Conservation (phyloP, 1,140 invertebrate species). For the Steinernema khuongi region DNA sequence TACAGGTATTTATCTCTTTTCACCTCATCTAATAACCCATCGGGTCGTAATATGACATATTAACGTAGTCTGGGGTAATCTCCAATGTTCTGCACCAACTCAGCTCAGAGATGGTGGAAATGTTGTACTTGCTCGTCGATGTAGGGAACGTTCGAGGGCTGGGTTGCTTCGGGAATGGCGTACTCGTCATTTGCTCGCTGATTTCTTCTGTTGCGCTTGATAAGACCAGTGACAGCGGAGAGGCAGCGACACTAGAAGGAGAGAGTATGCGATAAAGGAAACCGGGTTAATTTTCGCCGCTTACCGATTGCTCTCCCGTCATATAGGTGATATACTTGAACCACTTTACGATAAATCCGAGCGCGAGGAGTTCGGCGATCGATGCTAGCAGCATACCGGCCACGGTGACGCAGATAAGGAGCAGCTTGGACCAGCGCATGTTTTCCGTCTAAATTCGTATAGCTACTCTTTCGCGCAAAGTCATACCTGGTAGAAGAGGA, state of each 20-base stretch:
- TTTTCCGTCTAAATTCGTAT: slow-evolving; percentile 14
- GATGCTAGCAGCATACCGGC: slow-evolving; percentile 47
- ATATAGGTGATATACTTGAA: slow-evolving; percentile 57
- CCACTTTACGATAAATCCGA: slow-evolving; percentile 50
- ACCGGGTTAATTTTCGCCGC: slow-evolving; percentile 8
- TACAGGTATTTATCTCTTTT: slow-evolving; percentile 66
- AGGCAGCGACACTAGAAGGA: slow-evolving; percentile 44
- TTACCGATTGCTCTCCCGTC: slow-evolving; percentile 49
- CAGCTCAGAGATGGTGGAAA: slow-evolving; percentile 47
- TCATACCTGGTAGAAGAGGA: slow-evolving; percentile 56
- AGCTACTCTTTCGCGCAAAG: neutral
- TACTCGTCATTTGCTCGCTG: slow-evolving; percentile 38
- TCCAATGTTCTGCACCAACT: no score
- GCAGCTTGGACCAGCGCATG: slow-evolving; percentile 40
- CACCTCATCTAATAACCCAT: neutral
- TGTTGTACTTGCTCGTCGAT: slow-evolving; percentile 50
- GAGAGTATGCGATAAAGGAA: neutral
- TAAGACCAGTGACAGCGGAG: slow-evolving; percentile 33
- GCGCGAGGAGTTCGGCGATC: slow-evolving; percentile 37
- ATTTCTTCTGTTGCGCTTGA: slow-evolving; percentile 36
- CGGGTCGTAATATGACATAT: slow-evolving; percentile 1
- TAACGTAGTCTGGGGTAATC: neutral
- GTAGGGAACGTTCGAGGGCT: slow-evolving; percentile 44
- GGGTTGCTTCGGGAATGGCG: slow-evolving; percentile 50
- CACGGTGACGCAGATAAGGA: slow-evolving; percentile 39